Evolutionary conservation across 2,888 invertebrate species (phyloP).

Genomic region (Cordilura impudica): DNA sequence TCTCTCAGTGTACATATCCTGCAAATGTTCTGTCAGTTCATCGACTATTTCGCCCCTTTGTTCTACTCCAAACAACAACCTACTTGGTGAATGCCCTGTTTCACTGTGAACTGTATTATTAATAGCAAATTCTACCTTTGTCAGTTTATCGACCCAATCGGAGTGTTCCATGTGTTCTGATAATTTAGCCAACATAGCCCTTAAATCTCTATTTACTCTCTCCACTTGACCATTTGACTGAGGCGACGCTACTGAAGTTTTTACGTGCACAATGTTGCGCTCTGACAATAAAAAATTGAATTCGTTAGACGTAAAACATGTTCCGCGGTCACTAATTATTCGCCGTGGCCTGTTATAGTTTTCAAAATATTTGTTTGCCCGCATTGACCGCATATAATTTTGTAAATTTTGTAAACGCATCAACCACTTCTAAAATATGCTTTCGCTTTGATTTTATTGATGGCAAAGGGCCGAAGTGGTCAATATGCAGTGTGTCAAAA

Average conservation of each 20-base stretch:
- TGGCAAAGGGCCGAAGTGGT: slow-evolving; percentile 31
- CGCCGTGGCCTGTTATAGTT: slow-evolving; percentile 44
- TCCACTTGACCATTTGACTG: slow-evolving; percentile 51
- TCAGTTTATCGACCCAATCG: slow-evolving; percentile 34
- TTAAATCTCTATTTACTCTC: slow-evolving; percentile 43
- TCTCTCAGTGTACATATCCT: neutral
- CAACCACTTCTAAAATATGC: slow-evolving; percentile 29
- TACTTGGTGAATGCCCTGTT: slow-evolving; percentile 34
- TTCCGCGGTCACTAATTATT: slow-evolving; percentile 43
- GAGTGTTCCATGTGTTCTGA: slow-evolving; percentile 37
- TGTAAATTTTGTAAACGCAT: slow-evolving; percentile 42
- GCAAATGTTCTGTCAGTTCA: slow-evolving; percentile 28
- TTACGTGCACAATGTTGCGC: slow-evolving; percentile 46
- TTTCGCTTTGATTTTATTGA: slow-evolving; percentile 13
- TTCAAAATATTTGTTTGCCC: slow-evolving; percentile 20
- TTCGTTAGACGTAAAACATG: slow-evolving; percentile 47
- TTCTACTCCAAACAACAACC: slow-evolving; percentile 47
- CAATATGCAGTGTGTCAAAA: no score
- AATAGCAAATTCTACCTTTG: slow-evolving; percentile 36
- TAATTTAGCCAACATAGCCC: slow-evolving; percentile 34
- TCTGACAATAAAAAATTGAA: slow-evolving; percentile 25
- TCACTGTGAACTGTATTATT: slow-evolving; percentile 28
- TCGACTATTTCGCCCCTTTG: slow-evolving; percentile 34
- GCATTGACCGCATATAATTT: slow-evolving; percentile 42
- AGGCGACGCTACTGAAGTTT: slow-evolving; percentile 43